These are phyloP conservation scores for Mionectes macconnelli DNA, from an alignment of 2,113 vertebrate genomes.

Conservation along the genomic window DNA sequence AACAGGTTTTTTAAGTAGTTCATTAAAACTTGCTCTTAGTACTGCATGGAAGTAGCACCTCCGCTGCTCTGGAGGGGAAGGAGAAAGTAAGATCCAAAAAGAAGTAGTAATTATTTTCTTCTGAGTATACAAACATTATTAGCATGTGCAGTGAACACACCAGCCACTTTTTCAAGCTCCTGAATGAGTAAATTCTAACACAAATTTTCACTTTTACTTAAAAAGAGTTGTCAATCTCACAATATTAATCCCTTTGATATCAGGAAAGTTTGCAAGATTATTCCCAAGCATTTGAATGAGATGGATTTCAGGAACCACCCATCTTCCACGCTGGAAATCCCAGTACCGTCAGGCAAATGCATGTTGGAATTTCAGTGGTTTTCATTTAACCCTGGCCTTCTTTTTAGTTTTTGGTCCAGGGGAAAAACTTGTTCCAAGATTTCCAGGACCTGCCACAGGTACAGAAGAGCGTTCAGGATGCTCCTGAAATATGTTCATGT, in stretches of 20 bases:
- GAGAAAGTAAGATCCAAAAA: background rate
- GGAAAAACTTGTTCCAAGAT: background rate
- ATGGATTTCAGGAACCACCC: background rate
- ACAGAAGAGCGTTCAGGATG: background rate
- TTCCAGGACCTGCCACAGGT: background rate
- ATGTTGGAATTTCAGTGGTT: background rate
- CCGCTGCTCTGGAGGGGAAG: background rate
- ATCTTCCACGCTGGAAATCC: background rate
- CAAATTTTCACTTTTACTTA: background rate
- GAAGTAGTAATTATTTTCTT: background rate
- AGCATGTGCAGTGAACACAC: background rate
- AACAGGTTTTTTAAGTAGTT: background rate
- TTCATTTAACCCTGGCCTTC: background rate
- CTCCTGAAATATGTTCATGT: background rate
- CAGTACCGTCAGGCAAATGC: background rate
- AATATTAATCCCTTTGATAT: background rate
- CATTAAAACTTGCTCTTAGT: background rate
- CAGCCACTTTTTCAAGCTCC: background rate
- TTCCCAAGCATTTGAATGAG: background rate
- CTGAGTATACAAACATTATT: background rate
- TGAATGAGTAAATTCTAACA: background rate
- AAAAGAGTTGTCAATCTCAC: background rate
- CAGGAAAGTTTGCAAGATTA: background rate
- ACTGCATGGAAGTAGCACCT: background rate
- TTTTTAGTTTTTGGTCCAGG: background rate